Evolutionary conservation across 2,888 invertebrate genomes (phyloP), one percentile per base, ranked within the genome.

Genomic region (Drosophila anceps): DNA sequence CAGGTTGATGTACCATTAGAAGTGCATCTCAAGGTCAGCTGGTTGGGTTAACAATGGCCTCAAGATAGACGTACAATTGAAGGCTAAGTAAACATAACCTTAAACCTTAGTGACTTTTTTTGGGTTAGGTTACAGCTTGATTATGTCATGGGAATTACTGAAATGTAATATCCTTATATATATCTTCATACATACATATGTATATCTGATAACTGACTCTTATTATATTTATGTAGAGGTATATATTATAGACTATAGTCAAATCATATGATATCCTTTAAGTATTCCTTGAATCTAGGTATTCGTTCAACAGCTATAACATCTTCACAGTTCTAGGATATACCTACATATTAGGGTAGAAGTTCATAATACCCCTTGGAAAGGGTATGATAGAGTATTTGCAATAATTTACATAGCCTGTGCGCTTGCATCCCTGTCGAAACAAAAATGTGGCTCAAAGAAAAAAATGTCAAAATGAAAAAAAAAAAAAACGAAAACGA

Each of bases 391-490:
- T 15, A 31, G 20, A 57, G n/a, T n/a, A 29, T 46, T 29, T 18
- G 8, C 18, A 58, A 59, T 51, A 37, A 46, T 55, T 55, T 18
- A 27, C 44, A 59, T 57, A 57, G 54, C n/a, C 20, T 37, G 29
- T 48, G 60, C 39, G 63, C 31, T 39, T 75, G 76, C 71, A 75
- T 70, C 76, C 76, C 77, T 80, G 76, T n/a, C 31, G 29, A 50
- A 50, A 46, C 60, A 61, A 79, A 66, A 75, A 67, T 61, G 66
- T 55, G 66, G 66, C 60, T 63, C 55, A 59, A 58, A 77, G 72
- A 63, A 64, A 73, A 77, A 78, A 73, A 73, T 76, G 79, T 78
- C 76, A 69, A 76, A 79, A 79, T 31, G 64, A 73, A 73, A 68
- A 54, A 73, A 72, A 73, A 54, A 68, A 54, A n/a, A n/a, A n/a